Conservation (phyloP, 2,113 vertebrate species). For the Dipodomys merriami region DNA sequence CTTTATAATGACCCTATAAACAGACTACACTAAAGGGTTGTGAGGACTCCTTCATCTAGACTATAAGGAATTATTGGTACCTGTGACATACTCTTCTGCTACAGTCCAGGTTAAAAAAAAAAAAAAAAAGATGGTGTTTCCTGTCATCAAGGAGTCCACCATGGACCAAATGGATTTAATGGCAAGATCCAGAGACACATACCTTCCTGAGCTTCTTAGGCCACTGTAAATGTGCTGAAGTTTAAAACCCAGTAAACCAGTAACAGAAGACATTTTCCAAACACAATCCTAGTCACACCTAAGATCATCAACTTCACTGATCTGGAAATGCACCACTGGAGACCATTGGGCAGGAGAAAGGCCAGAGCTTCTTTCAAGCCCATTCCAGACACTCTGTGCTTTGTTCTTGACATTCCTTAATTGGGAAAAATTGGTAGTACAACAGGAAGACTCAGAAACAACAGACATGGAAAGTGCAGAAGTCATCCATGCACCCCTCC, state of each 20-base stretch:
- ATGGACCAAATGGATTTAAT: not conserved
- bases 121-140: not conserved
- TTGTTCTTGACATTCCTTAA: conserved; percentile 77
- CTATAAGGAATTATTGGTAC: not conserved
- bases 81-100: not conserved
- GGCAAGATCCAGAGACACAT: not conserved
- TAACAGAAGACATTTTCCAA: conserved; percentile 9
- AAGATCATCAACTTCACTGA: not conserved
- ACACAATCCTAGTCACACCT: not conserved
- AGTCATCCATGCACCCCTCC: not conserved
- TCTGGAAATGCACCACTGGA: not conserved
- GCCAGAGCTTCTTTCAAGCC: not conserved
- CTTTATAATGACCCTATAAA: not conserved
- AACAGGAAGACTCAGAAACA: conserved; percentile 70
- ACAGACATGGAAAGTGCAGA: conserved; percentile 54
- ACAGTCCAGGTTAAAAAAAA: not conserved
- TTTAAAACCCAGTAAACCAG: conserved; percentile 6
- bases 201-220: not conserved
- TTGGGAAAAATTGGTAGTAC: conserved; percentile 79
- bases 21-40: not conserved
- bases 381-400: not conserved
- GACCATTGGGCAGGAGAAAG: not conserved
- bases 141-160: not conserved
- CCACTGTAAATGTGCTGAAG: not conserved
- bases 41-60: not conserved